Conservation (phyloP, 2,888 invertebrate species). For the Steinernema carpocapsae region DNA sequence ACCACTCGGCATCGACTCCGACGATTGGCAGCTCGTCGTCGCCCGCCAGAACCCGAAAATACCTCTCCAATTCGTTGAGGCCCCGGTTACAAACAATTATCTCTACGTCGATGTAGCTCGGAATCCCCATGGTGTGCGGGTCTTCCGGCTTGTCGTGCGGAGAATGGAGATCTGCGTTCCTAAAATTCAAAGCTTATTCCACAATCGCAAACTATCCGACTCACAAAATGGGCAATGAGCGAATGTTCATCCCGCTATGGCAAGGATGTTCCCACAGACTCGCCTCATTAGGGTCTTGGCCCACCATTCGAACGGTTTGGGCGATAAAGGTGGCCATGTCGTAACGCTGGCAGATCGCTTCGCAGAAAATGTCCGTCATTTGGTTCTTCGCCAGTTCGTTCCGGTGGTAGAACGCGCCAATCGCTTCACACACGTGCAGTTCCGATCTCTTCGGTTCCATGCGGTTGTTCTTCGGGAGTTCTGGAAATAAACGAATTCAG, state of each 20-base stretch:
- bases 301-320: no score
- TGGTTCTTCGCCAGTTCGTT: background rate
- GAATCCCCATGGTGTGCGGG: no score
- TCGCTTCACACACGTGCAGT: background rate
- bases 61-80: background rate
- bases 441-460: background rate
- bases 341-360: background rate
- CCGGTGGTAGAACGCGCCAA: background rate
- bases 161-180: no score
- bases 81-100: background rate
- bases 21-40: background rate
- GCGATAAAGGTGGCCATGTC: no score
- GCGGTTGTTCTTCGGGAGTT: background rate
- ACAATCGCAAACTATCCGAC: background rate
- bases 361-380: background rate
- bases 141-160: no score
- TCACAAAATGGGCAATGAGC: background rate
- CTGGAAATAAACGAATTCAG: background rate
- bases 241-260: background rate
- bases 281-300: no score
- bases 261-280: background rate
- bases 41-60: background rate
- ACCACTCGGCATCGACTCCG: background rate
- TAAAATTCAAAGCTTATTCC: no score
- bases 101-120: no score